These are phyloP conservation scores for Macroglossus sobrinus DNA, from an alignment of 2,113 vertebrate genomes.

Conservation along the genomic window DNA sequence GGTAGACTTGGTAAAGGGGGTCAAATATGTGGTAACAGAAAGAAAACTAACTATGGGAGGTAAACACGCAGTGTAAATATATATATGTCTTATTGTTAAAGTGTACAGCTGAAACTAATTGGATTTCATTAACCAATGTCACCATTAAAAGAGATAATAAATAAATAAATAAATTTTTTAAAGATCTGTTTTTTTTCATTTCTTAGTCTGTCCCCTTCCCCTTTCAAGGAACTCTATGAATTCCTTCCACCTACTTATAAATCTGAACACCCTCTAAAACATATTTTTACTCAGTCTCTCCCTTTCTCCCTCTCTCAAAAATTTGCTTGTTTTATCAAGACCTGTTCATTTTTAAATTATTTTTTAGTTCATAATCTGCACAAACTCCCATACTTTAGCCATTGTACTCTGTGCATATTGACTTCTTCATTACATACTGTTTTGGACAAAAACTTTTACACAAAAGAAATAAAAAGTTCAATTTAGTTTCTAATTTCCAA, in stretches of 20 bases:
- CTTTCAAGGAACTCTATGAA: not conserved
- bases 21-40: no score
- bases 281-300: not conserved
- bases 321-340: not conserved
- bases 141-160: no score
- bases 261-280: not conserved
- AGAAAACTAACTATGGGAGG: no score
- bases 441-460: not conserved
- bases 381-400: not conserved
- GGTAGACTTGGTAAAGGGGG: no score
- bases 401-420: not conserved
- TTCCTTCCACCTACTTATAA: not conserved
- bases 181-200: not conserved
- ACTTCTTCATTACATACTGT: not conserved
- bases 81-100: no score
- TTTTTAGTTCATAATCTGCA: not conserved
- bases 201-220: not conserved
- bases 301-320: not conserved
- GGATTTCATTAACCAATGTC: no score
- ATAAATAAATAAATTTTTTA: not conserved
- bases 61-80: no score
- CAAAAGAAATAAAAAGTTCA: not conserved
- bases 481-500: not conserved
- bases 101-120: no score
- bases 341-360: not conserved